A percentile compares a stretch with the other conserved stretches of the same genome.
Evolutionary conservation across 2,888 invertebrate species (phyloP).

Genomic region (Tipula unca): DNA sequence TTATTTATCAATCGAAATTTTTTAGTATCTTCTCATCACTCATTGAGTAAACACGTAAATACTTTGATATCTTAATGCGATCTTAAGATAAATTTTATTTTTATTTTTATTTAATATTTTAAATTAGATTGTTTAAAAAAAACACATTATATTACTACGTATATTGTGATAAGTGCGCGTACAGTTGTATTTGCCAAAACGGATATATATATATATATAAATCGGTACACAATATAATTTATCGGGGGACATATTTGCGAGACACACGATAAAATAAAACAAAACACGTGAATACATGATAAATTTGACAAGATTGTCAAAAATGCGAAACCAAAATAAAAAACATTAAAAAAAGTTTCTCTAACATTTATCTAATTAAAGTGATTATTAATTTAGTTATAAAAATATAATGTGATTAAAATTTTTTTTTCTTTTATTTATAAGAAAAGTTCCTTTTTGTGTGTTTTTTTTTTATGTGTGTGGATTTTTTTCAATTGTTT

Average conservation of each 20-base stretch:
- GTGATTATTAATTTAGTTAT: background rate
- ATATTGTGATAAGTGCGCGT: background rate
- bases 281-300: background rate
- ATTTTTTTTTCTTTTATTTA: background rate
- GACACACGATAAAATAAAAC: background rate
- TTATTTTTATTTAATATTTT: background rate
- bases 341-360: background rate
- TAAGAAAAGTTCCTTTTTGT: background rate
- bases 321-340: background rate
- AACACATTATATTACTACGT: background rate
- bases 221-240: background rate
- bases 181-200: background rate
- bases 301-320: constrained; percentile 14
- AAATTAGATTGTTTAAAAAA: background rate
- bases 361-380: background rate
- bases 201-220: background rate
- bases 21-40: background rate
- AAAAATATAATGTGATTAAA: background rate
- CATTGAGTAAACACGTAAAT: background rate
- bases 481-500: background rate
- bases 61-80: background rate
- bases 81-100: background rate
- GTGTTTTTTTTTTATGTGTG: background rate
- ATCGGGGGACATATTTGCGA: background rate
- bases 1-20: background rate